A percentile compares a stretch with the other conserved stretches of the same genome.
phyloP scores from a whole-genome alignment of 2,888 invertebrate genomes.

The Plagiodera versicolora region DNA sequence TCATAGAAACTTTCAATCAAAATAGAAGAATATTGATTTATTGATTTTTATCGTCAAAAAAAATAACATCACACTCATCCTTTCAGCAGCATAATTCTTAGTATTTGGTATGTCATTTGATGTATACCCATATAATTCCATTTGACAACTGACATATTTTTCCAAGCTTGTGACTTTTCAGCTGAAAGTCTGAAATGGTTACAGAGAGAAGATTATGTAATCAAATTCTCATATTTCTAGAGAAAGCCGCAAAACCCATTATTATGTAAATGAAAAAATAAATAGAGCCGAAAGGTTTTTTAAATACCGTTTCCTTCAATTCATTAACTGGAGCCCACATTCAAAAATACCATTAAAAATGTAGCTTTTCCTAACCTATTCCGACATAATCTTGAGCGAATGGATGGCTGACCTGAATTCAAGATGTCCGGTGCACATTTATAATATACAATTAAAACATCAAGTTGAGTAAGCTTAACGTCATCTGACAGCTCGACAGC shows the following conservation, averaged over 20 bases:
- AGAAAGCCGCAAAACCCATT: slow-evolving; percentile 14
- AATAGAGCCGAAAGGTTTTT: slow-evolving; percentile 6
- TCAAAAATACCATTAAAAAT: slow-evolving; percentile 17
- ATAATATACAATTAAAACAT: slow-evolving; percentile 43
- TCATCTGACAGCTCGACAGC: slow-evolving; percentile 41
- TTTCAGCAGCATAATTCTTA: no score
- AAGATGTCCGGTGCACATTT: slow-evolving; percentile 34
- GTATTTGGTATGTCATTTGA: no score
- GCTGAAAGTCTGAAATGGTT: background rate
- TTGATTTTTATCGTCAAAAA: no score
- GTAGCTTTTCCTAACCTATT: slow-evolving; percentile 32
- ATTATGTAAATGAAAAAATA: slow-evolving; percentile 21
- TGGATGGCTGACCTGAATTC: slow-evolving; percentile 37
- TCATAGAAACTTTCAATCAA: no score
- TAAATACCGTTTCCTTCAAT: slow-evolving; percentile 8
- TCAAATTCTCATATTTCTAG: slow-evolving; percentile 13
- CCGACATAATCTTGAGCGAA: slow-evolving; percentile 42
- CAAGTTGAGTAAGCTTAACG: slow-evolving; percentile 42
- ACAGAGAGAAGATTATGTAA: slow-evolving; percentile 15
- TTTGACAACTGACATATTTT: no score
- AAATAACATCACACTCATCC: no score
- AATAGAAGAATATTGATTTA: no score
- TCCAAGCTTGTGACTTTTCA: background rate
- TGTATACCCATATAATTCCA: no score
- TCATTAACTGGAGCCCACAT: slow-evolving; percentile 17